phyloP scores from a whole-genome alignment of 2,113 vertebrate genomes.

The Carassius gibelio region DNA sequence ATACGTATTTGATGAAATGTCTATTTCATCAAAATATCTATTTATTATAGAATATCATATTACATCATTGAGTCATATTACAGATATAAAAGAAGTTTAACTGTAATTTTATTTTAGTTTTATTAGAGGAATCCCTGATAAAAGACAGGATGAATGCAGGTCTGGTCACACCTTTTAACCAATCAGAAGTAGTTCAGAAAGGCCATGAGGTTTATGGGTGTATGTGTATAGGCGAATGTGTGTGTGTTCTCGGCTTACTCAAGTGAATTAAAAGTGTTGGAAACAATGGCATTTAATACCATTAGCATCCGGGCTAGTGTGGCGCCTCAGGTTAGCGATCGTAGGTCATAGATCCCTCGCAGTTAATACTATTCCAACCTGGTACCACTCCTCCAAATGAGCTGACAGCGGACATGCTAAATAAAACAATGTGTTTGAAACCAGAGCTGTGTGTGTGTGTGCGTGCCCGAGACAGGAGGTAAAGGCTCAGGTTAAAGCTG shows the following conservation, averaged over 20 bases:
- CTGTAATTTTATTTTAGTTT: background rate
- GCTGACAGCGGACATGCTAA: constrained; percentile 46
- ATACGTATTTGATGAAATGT: background rate
- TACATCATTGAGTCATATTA: too few species aligned
- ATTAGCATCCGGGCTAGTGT: constrained; percentile 21
- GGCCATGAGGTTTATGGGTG: background rate
- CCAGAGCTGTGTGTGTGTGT: constrained; percentile 33
- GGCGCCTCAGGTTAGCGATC: constrained; percentile 18
- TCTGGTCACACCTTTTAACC: background rate
- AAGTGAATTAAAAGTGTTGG: constrained; percentile 44
- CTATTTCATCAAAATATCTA: background rate
- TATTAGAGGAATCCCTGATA: background rate
- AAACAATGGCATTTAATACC: constrained; percentile 45
- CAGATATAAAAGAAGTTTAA: background rate
- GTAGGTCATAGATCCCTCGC: constrained; percentile 44
- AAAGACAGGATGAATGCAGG: background rate
- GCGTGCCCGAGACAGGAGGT: background rate
- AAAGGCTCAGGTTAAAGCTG: constrained; percentile 35
- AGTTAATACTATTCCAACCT: constrained; percentile 40
- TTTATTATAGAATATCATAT: background rate
- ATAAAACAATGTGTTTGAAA: constrained; percentile 51
- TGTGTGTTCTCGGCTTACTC: constrained; percentile 20
- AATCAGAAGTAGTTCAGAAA: background rate
- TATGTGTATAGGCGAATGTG: background rate
- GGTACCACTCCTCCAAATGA: constrained; percentile 46